Percentiles rank a stretch among this genome's conserved stretches.
These are phyloP conservation scores for Amphilophus citrinellus DNA, from an alignment of 2,113 vertebrate species.

Conservation along the genomic window DNA sequence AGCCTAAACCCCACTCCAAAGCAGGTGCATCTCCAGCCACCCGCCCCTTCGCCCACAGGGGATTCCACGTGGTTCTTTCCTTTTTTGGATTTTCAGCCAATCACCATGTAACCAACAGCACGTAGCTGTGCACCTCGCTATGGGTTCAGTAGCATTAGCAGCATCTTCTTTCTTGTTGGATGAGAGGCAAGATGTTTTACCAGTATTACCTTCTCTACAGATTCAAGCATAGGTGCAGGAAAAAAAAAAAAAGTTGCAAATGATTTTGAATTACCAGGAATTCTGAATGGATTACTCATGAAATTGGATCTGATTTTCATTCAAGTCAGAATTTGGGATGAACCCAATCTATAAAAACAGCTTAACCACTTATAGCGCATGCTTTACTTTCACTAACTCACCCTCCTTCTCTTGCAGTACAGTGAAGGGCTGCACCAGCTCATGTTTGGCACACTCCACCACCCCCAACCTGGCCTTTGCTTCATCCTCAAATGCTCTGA, in stretches of 20 bases:
- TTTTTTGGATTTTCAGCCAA: too few relatives aligned
- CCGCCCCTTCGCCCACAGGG: too few relatives aligned
- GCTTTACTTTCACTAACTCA: conserved; percentile 55
- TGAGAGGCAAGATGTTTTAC: too few relatives aligned
- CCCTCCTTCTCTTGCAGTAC: conserved; percentile 98
- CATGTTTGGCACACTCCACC: conserved; percentile 97
- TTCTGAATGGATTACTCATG: background rate
- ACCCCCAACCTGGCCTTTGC: conserved; percentile 95
- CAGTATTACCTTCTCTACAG: too few relatives aligned
- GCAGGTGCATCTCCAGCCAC: background rate
- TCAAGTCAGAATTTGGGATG: background rate
- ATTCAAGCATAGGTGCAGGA: too few relatives aligned
- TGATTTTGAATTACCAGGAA: background rate
- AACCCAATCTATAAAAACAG: background rate
- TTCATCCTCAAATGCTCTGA: conserved; percentile 96
- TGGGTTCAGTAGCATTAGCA: too few relatives aligned
- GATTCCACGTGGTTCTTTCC: too few relatives aligned
- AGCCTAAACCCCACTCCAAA: fast-evolving
- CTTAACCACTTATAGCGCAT: background rate
- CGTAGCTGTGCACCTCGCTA: too few relatives aligned
- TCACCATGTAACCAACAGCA: too few relatives aligned
- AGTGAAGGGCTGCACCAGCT: conserved; percentile 95
- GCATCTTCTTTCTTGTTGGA: too few relatives aligned
- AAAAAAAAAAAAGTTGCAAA: too few relatives aligned
- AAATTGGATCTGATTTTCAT: too few relatives aligned